Evolutionary conservation across 2,888 invertebrate species (phyloP).

Genomic region (Rhagonycha lutea): DNA sequence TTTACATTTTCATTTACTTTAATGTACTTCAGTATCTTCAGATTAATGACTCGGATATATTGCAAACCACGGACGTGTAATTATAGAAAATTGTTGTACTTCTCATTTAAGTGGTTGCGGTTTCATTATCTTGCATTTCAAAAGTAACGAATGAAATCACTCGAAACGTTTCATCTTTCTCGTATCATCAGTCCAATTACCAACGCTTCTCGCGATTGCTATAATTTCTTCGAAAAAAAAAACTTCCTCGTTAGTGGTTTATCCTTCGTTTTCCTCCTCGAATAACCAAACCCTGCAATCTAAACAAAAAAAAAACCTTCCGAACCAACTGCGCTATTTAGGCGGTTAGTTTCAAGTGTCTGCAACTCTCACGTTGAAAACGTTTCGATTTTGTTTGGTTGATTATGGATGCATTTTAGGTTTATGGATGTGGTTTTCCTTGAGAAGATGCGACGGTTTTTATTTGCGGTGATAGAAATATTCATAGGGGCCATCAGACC

Average conservation of each 20-base stretch:
- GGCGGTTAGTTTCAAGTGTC: neutral
- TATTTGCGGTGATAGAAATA: constrained; percentile 2
- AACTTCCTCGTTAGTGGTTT: neutral
- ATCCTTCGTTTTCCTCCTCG: neutral
- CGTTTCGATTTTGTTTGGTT: neutral
- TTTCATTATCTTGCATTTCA: neutral
- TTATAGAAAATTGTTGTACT: neutral
- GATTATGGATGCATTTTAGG: neutral
- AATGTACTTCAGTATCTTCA: neutral
- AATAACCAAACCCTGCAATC: neutral
- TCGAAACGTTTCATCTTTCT: neutral
- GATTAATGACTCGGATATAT: neutral
- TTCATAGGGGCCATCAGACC: constrained; percentile 24
- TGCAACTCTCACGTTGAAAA: neutral
- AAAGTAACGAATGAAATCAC: neutral
- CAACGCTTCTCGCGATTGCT: neutral
- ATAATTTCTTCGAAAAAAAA: neutral
- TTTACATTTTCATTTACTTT: neutral
- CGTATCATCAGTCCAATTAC: neutral
- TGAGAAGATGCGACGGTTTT: neutral
- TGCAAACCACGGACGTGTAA: neutral
- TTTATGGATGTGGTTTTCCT: neutral
- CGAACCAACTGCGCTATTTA: too few relatives aligned
- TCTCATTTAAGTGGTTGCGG: neutral
- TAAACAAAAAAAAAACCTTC: too few relatives aligned